A percentile compares a stretch with the other conserved stretches of the same genome.
These are phyloP conservation scores for Spinus pinus DNA, from an alignment of 2,797 vertebrate species.

Conservation along the genomic window DNA sequence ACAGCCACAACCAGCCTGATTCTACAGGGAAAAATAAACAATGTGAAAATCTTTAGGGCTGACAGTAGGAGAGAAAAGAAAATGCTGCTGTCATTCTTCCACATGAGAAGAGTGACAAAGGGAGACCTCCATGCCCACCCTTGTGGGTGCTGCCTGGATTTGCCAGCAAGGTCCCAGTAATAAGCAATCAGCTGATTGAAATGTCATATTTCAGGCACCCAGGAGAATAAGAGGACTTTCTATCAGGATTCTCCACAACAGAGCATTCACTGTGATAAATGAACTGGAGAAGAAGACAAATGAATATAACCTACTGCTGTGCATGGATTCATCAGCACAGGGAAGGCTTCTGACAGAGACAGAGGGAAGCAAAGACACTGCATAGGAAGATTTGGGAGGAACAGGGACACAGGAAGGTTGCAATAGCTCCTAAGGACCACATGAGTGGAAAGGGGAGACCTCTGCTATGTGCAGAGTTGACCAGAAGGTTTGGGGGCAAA, in stretches of 20 bases:
- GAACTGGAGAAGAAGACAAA: conserved; percentile 67
- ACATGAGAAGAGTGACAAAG: conserved; percentile 21
- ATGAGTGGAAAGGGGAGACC: neutral
- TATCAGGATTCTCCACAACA: conserved; percentile 60
- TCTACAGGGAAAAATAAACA: neutral
- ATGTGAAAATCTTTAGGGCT: neutral
- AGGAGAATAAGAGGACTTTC: conserved; percentile 48
- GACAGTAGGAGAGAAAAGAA: neutral
- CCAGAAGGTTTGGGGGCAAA: neutral
- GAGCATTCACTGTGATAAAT: conserved; percentile 63
- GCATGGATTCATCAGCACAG: conserved; percentile 53
- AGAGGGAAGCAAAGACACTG: neutral
- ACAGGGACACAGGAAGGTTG: neutral
- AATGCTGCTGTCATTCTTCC: conserved; percentile 22
- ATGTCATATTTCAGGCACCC: conserved; percentile 14
- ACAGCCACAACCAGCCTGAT: rapidly evolving
- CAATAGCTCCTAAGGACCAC: neutral
- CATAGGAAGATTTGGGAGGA: neutral
- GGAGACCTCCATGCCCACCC: neutral
- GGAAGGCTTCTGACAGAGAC: conserved; percentile 33
- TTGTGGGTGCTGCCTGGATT: conserved; percentile 35
- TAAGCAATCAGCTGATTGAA: conserved; percentile 62
- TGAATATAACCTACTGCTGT: conserved; percentile 52
- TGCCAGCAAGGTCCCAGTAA: conserved; percentile 9
- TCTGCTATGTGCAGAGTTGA: neutral